Conservation (phyloP, 2,113 vertebrate genomes). For the Ceratotherium simum region DNA sequence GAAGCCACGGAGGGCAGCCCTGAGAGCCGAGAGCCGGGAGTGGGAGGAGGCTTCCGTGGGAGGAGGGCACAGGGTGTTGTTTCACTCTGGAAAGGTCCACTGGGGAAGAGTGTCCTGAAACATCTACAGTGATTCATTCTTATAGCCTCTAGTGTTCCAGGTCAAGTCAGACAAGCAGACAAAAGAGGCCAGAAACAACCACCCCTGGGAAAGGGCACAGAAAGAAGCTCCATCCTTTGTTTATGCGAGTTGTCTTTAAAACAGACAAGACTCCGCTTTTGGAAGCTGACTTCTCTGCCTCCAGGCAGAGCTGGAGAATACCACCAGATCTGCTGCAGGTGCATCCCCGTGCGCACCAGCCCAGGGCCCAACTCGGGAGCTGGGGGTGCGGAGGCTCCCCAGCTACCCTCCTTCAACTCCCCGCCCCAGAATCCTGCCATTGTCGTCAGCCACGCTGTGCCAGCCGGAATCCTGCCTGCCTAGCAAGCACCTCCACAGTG, state of each 20-base stretch:
- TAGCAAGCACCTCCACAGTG: background rate
- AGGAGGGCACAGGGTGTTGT: background rate
- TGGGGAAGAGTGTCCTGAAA: background rate
- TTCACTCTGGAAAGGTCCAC: background rate
- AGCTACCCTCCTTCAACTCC: background rate
- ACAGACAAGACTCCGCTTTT: background rate
- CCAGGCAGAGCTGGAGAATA: background rate
- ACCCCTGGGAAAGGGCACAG: too few relatives aligned
- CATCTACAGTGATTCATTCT: background rate
- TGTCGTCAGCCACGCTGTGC: background rate
- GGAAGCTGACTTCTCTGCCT: background rate
- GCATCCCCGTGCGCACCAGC: background rate
- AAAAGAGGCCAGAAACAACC: background rate
- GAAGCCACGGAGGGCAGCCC: background rate
- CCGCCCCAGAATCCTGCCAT: background rate
- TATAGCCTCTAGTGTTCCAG: background rate
- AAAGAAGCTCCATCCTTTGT: background rate
- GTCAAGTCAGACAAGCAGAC: background rate
- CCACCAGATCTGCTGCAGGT: background rate
- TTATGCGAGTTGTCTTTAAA: background rate
- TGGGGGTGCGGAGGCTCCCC: fast-evolving
- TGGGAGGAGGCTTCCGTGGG: background rate
- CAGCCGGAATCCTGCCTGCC: background rate
- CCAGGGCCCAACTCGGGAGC: fast-evolving
- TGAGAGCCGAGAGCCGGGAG: background rate